Evolutionary conservation across 1,140 invertebrate genomes (phyloP).

Genomic region (Zaprionus nigranus): DNA sequence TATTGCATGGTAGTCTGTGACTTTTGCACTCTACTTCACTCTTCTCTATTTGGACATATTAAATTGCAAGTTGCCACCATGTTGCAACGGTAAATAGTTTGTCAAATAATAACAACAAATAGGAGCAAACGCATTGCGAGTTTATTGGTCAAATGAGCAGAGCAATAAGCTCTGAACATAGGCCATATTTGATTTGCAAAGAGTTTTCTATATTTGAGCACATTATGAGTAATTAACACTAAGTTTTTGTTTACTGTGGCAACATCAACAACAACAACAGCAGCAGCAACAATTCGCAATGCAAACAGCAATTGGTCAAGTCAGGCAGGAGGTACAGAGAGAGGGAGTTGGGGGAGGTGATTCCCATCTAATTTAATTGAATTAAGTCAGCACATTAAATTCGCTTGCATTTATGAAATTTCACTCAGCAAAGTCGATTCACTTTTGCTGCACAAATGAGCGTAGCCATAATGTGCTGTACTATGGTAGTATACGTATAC

Average conservation of each 20-base stretch:
- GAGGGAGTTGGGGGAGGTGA: background rate
- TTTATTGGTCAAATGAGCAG: background rate
- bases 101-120: background rate
- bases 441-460: background rate
- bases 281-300: background rate
- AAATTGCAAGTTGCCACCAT: background rate
- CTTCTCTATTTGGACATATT: background rate
- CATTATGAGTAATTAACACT: constrained; percentile 8
- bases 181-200: background rate
- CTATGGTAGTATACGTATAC: background rate
- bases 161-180: background rate
- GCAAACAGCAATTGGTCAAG: background rate
- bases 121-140: background rate
- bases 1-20: background rate
- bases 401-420: constrained; percentile 1
- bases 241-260: background rate
- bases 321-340: background rate
- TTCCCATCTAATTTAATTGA: background rate
- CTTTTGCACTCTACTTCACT: background rate
- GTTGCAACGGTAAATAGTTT: background rate
- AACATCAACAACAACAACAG: background rate
- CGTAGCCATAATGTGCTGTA: background rate
- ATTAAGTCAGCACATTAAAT: constrained; percentile 4
- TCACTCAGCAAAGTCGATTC: background rate
- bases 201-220: constrained; percentile 1